Conservation (phyloP, 2,113 vertebrate genomes). For the Neotragus pygmaeus region DNA sequence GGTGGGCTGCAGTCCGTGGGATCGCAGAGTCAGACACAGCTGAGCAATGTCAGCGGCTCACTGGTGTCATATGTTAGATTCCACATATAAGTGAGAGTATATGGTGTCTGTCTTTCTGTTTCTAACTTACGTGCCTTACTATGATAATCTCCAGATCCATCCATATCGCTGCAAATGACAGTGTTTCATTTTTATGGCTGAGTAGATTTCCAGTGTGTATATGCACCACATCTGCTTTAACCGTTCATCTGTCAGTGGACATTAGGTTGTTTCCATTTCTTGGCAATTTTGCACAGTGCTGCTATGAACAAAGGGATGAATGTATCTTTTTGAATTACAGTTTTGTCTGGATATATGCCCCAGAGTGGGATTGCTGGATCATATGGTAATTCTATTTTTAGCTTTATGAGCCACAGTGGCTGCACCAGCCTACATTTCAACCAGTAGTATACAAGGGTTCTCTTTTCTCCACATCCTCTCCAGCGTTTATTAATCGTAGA, state of each 20-base stretch:
- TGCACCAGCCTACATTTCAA: background rate
- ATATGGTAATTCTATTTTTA: background rate
- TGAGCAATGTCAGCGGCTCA: background rate
- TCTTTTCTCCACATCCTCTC: background rate
- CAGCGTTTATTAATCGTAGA: background rate
- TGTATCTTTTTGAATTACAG: background rate
- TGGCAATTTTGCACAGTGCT: background rate
- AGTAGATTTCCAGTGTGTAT: background rate
- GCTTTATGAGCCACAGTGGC: background rate
- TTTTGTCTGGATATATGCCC: background rate
- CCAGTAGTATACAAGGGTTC: background rate
- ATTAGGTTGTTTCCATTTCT: background rate
- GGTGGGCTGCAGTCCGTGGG: background rate
- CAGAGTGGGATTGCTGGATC: background rate
- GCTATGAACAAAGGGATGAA: background rate
- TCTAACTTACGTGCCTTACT: background rate
- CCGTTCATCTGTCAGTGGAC: background rate
- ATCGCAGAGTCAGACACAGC: rapidly evolving
- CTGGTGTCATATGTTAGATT: background rate
- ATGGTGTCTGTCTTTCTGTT: background rate
- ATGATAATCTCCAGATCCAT: background rate
- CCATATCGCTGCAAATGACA: background rate
- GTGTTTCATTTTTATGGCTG: background rate
- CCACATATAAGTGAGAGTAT: background rate
- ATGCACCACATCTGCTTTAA: background rate